These are phyloP conservation scores for Melinaea marsaeus DNA, from an alignment of 2,888 invertebrate genomes.

Conservation along the genomic window DNA sequence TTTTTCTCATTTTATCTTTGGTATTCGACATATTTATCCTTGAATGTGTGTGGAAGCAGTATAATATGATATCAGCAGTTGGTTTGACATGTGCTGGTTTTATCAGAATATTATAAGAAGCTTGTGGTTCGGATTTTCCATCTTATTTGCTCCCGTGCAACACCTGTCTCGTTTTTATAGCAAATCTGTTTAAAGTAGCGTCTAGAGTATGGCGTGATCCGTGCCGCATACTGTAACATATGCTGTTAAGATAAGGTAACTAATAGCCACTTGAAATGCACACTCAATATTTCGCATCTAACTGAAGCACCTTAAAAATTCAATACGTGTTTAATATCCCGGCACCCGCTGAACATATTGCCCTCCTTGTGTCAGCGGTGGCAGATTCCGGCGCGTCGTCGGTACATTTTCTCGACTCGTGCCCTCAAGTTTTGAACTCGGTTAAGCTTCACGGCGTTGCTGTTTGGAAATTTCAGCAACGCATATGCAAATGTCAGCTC, in stretches of 20 bases:
- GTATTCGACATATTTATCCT: background rate
- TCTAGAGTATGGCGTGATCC: slow-evolving; percentile 54
- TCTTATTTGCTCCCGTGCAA: slow-evolving; percentile 47
- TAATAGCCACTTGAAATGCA: slow-evolving; percentile 45
- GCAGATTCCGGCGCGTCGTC: slow-evolving; percentile 53
- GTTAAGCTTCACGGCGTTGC: slow-evolving; percentile 69
- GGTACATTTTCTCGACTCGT: slow-evolving; percentile 57
- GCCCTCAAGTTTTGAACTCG: slow-evolving; percentile 70
- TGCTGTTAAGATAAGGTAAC: slow-evolving; percentile 52
- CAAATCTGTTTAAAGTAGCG: slow-evolving; percentile 50
- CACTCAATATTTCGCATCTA: slow-evolving; percentile 40
- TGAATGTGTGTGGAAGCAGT: slow-evolving; percentile 3
- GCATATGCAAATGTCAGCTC: slow-evolving; percentile 77
- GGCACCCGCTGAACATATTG: slow-evolving; percentile 43
- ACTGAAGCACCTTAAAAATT: slow-evolving; percentile 41
- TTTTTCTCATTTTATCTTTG: background rate
- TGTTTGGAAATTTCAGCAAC: slow-evolving; percentile 73
- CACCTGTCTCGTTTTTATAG: slow-evolving; percentile 59
- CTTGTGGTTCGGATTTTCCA: slow-evolving; percentile 49
- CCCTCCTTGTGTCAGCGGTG: slow-evolving; percentile 52
- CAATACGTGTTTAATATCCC: slow-evolving; percentile 44
- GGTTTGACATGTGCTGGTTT: slow-evolving; percentile 56
- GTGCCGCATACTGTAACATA: slow-evolving; percentile 45
- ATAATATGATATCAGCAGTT: slow-evolving; percentile 35
- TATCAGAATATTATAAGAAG: slow-evolving; percentile 43